phyloP scores from a whole-genome alignment of 2,888 invertebrate genomes.

The Physocephala rufipes region DNA sequence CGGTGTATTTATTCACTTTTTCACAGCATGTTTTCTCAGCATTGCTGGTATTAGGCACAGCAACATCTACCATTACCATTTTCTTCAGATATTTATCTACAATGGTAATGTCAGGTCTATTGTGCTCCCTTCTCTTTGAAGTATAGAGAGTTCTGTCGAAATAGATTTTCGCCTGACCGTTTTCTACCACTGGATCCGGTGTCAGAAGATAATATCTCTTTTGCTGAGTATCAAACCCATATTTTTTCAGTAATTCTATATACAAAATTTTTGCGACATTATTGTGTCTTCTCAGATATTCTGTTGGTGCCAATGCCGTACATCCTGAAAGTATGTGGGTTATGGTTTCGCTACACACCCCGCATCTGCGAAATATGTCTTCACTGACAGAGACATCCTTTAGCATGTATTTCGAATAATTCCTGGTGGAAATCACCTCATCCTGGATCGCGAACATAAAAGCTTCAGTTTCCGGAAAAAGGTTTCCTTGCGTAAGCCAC shows the following conservation, averaged over 20 bases:
- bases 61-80: conserved; percentile 31
- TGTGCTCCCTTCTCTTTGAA: conserved; percentile 8
- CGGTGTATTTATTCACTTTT: conserved; percentile 28
- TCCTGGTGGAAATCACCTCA: neutral
- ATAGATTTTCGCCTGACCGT: conserved; percentile 21
- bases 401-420: neutral
- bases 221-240: neutral
- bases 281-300: conserved; percentile 33
- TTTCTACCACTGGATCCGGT: conserved; percentile 19
- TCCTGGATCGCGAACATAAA: too few relatives aligned
- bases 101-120: conserved; percentile 14
- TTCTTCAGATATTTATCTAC: conserved; percentile 24
- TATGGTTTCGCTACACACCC: conserved; percentile 12
- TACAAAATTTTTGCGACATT: conserved; percentile 33
- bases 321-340: conserved; percentile 33
- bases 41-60: conserved; percentile 27
- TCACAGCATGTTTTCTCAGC: conserved; percentile 24
- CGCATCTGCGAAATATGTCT: conserved; percentile 8
- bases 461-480: too few relatives aligned
- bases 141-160: conserved; percentile 33
- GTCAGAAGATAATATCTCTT: conserved; percentile 10
- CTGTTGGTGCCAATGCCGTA: conserved; percentile 17
- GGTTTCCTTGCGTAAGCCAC: too few relatives aligned
- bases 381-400: neutral
- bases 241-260: conserved; percentile 19